Evolutionary conservation across 2,113 vertebrate genomes (phyloP).

Genomic region (Noctilio leporinus): DNA sequence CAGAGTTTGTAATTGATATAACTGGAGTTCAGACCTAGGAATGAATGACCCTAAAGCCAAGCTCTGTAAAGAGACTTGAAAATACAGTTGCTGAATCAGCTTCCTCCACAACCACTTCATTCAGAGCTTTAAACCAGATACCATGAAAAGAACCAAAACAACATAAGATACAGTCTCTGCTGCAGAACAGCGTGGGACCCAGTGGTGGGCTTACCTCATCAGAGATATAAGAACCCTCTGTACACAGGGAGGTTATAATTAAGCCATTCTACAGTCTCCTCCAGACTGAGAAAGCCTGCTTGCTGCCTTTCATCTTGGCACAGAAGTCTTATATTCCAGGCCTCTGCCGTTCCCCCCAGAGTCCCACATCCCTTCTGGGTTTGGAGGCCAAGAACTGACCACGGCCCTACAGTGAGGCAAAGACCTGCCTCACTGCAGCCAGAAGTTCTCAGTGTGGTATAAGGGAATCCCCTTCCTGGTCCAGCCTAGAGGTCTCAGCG

Average conservation of each 20-base stretch:
- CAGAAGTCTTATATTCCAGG: not conserved
- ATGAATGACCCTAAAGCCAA: not conserved
- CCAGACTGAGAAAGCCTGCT: not conserved
- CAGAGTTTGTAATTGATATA: not conserved
- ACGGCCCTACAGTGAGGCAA: not conserved
- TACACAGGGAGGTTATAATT: not conserved
- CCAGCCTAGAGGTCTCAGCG: constrained; percentile 13
- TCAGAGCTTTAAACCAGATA: not conserved
- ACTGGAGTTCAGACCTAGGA: not conserved
- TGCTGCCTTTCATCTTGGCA: constrained; percentile 16
- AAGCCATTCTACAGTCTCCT: not conserved
- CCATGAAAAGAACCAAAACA: not conserved
- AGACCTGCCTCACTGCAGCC: not conserved
- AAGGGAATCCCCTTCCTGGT: constrained; percentile 22
- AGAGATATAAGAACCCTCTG: not conserved
- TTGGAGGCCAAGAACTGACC: constrained; percentile 38
- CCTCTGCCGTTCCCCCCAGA: not conserved
- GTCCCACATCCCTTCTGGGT: constrained; percentile 37
- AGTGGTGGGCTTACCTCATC: not conserved
- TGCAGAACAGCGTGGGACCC: not conserved
- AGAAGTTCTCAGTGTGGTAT: not conserved
- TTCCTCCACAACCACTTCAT: not conserved
- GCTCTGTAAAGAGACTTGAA: not conserved
- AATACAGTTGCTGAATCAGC: not conserved
- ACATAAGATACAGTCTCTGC: not conserved